phyloP scores from a whole-genome alignment of 2,113 vertebrate genomes.

The Tragulus kanchil region DNA sequence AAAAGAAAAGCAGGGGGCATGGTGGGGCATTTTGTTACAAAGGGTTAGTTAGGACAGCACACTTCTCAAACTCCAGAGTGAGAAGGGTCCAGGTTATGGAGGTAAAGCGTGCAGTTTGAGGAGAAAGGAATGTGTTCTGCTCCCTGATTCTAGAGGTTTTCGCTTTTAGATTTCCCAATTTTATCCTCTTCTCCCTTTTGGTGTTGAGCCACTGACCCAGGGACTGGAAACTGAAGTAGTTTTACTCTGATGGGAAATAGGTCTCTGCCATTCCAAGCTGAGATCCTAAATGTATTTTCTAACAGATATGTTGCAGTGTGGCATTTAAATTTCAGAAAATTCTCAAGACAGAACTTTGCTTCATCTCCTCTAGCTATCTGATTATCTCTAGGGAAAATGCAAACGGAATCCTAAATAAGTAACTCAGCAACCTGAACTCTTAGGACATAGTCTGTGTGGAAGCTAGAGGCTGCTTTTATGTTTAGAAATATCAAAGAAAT shows the following conservation, averaged over 20 bases:
- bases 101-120: not conserved
- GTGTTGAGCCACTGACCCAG: not conserved
- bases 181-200: not conserved
- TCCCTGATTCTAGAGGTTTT: not conserved
- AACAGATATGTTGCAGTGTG: not conserved
- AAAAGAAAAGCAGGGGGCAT: not conserved
- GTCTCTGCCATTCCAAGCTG: not conserved
- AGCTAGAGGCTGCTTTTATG: conserved; percentile 30
- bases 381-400: conserved; percentile 10
- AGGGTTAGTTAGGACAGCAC: not conserved
- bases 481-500: conserved; percentile 59
- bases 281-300: not conserved
- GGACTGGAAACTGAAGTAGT: not conserved
- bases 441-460: not conserved
- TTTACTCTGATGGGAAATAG: not conserved
- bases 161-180: not conserved
- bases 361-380: not conserved
- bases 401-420: conserved; percentile 35
- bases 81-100: not conserved
- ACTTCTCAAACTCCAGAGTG: not conserved
- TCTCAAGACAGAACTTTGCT: not conserved
- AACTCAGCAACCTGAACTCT: not conserved
- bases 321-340: conserved; percentile 1
- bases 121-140: not conserved
- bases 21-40: not conserved